Evolutionary conservation across 2,888 invertebrate species (phyloP), one percentile per base, ranked within the genome.

Genomic region (Agriopis aurantiaria): DNA sequence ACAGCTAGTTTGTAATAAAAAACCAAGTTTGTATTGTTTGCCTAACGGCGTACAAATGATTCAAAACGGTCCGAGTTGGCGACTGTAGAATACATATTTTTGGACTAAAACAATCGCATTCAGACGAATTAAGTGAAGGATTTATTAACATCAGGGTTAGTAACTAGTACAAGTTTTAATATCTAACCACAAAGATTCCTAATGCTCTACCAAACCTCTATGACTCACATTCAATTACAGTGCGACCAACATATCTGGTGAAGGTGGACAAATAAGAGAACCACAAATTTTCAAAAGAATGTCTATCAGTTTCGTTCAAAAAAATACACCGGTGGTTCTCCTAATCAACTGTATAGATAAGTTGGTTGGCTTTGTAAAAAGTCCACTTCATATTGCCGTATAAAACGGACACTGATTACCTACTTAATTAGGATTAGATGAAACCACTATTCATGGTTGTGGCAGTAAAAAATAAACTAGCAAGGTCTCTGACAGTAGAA

Each of bases 381-480:
- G 33, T 23, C 23, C 17, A 52, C 40, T 40, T n/a, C 55, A 14
- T 49, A 33, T 40, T 60, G 60, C 45, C 53, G 12, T 43, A 60
- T 40, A 17, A 14, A 63, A 55, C 40, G 33, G 43, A 8, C 53
- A 55, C 40, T 55, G n/a, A 8, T 51, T 17, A 43, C 56, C 43
- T 23, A 17, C 52, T 41, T 52, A 57, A 48, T 57, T 57, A 48
- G 59, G 43, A 56, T 48, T 40, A 14, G 64, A 56, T n/a, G 46
- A 48, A 56, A 64, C 46, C 64, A 55, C 56, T 55, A 63, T 11
- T 64, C 63, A 64, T 17, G 23, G 52, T 33, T 60, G 5, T 10
- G 8, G 11, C 40, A 41, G 17, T 14, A 57, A 65, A 56, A 66
- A 61, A 41, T 41, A 23, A 23, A 46, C 46, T 56, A 67, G 33